Percentiles rank a stretch among this genome's conserved stretches.
Evolutionary conservation across 2,797 vertebrate species (phyloP).

Genomic region (Ctenopoma kingsleyae): DNA sequence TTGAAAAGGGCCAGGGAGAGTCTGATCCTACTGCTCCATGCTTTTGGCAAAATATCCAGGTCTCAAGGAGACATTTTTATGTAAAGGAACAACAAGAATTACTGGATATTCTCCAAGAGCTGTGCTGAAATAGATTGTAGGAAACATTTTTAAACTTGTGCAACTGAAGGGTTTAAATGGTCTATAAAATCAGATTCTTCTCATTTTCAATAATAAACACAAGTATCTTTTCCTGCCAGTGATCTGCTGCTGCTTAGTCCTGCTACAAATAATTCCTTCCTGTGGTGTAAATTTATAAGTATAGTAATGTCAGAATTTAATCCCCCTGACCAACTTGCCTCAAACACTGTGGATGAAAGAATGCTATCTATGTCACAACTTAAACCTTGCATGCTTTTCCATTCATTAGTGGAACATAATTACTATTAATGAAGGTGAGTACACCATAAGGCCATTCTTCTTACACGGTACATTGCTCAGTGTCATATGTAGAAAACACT

Average conservation of each 20-base stretch:
- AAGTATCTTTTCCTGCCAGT: conserved; percentile 46
- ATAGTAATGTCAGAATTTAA: conserved; percentile 10
- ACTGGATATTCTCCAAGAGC: conserved; percentile 75
- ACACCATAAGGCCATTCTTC: not conserved
- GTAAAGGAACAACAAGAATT: conserved; percentile 75
- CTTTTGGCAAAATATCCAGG: conserved; percentile 62
- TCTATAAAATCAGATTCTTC: conserved; percentile 80
- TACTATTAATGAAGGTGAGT: not conserved
- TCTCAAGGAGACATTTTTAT: conserved; percentile 72
- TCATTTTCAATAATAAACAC: conserved; percentile 67
- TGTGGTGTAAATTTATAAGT: conserved; percentile 17
- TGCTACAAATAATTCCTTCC: conserved; percentile 6
- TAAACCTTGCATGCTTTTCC: not conserved
- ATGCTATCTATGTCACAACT: conserved; percentile 2
- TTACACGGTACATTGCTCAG: not conserved
- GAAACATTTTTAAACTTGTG: conserved; percentile 80
- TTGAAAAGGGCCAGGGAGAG: conserved; percentile 58
- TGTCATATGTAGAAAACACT: not conserved
- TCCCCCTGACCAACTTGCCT: conserved; percentile 5
- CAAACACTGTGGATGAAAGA: conserved; percentile 5
- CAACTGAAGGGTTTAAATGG: conserved; percentile 77
- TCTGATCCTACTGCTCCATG: conserved; percentile 65
- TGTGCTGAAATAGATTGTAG: conserved; percentile 81
- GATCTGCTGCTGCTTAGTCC: conserved; percentile 29
- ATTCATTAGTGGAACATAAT: too few species aligned